Evolutionary conservation across 2,113 vertebrate genomes (phyloP).

Genomic region (Dipodomys merriami): DNA sequence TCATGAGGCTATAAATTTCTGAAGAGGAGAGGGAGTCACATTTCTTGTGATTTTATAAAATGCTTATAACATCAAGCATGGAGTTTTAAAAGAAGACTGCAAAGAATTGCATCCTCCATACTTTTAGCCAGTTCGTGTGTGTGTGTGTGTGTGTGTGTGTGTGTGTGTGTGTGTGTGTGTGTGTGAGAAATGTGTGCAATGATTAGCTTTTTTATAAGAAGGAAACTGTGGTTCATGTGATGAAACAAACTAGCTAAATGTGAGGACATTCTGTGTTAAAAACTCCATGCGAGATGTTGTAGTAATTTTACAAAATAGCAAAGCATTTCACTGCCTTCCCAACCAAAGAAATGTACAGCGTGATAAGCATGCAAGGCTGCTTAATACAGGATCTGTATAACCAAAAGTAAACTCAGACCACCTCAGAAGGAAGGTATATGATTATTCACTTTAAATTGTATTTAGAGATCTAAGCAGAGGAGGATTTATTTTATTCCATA

Average conservation of each 20-base stretch:
- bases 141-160: not conserved
- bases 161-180: too few species aligned
- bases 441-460: not conserved
- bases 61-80: not conserved
- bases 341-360: not conserved
- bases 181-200: too few species aligned
- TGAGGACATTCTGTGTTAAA: not conserved
- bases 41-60: constrained; percentile 12
- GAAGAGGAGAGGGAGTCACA: not conserved
- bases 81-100: not conserved
- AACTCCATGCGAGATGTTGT: not conserved
- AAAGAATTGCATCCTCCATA: not conserved
- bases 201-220: not conserved
- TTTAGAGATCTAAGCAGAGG: not conserved
- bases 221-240: not conserved
- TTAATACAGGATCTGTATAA: not conserved
- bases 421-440: not conserved
- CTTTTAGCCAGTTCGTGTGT: not conserved
- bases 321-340: not conserved
- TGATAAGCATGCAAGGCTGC: not conserved
- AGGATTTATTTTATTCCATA: not conserved
- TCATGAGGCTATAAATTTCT: not conserved
- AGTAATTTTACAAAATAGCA: not conserved
- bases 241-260: not conserved
- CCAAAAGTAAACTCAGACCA: not conserved